Percentiles rank a stretch among this genome's conserved stretches.
These are phyloP conservation scores for Chiloscyllium plagiosum DNA, from an alignment of 2,113 vertebrate genomes.

Conservation along the genomic window DNA sequence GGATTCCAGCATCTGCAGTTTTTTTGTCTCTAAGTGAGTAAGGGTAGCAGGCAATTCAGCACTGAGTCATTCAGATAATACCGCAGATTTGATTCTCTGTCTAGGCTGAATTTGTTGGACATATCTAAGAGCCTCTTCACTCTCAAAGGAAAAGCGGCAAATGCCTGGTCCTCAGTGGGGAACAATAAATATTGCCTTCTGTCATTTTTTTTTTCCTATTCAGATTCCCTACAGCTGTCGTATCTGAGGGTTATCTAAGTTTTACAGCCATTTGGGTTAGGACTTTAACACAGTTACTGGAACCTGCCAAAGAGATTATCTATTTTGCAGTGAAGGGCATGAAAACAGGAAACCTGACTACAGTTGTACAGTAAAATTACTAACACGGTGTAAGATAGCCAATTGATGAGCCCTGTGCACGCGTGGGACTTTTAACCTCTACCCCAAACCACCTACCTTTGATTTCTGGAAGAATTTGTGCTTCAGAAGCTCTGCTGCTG, in stretches of 20 bases:
- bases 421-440: neutral
- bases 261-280: neutral
- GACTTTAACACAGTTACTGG: neutral
- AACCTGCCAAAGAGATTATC: neutral
- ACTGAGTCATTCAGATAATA: neutral
- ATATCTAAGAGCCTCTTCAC: neutral
- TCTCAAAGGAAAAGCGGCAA: neutral
- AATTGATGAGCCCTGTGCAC: neutral
- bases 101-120: neutral
- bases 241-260: neutral
- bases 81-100: neutral
- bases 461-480: conserved; percentile 74
- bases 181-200: neutral
- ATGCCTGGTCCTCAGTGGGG: neutral
- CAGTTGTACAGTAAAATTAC: too few species aligned
- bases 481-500: conserved; percentile 69
- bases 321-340: neutral
- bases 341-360: neutral
- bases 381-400: neutral
- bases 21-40: too few species aligned
- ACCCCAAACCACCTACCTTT: conserved; percentile 52
- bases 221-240: neutral
- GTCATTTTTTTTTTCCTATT: neutral
- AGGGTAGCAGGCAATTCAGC: neutral
- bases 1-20: too few species aligned